A percentile compares a stretch with the other conserved stretches of the same genome.
Conservation (phyloP, 2,888 invertebrate species). For the Mesopsocus fuscifrons region DNA sequence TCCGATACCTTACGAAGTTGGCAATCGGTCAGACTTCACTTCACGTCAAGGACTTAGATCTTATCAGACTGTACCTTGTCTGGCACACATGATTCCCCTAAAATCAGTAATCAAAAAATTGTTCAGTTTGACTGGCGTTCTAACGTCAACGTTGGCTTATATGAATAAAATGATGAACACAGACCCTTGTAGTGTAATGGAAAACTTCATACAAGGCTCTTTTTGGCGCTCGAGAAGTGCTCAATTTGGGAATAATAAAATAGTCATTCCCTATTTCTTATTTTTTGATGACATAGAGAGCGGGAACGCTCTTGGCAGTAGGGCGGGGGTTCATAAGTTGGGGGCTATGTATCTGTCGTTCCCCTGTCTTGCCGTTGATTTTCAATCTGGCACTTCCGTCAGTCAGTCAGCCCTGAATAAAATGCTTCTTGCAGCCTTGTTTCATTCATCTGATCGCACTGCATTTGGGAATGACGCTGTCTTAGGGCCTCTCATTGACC, state of each 20-base stretch:
- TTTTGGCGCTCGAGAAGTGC: neutral
- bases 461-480: neutral
- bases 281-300: neutral
- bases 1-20: too few species aligned
- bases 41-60: too few species aligned
- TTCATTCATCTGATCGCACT: neutral
- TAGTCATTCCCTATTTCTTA: neutral
- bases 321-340: neutral
- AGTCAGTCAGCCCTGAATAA: neutral
- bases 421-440: neutral
- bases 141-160: neutral
- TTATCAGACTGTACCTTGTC: too few species aligned
- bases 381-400: too few species aligned
- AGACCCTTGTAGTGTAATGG: neutral
- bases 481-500: neutral
- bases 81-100: too few species aligned
- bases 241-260: neutral
- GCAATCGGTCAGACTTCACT: too few species aligned
- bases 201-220: neutral
- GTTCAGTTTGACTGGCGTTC: neutral
- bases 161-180: neutral
- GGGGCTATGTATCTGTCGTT: neutral
- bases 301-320: neutral
- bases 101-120: too few species aligned
- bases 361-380: neutral